A percentile compares a stretch with the other conserved stretches of the same genome.
These are phyloP conservation scores for Synanceia verrucosa DNA, from an alignment of 2,797 vertebrate species.

Conservation along the genomic window DNA sequence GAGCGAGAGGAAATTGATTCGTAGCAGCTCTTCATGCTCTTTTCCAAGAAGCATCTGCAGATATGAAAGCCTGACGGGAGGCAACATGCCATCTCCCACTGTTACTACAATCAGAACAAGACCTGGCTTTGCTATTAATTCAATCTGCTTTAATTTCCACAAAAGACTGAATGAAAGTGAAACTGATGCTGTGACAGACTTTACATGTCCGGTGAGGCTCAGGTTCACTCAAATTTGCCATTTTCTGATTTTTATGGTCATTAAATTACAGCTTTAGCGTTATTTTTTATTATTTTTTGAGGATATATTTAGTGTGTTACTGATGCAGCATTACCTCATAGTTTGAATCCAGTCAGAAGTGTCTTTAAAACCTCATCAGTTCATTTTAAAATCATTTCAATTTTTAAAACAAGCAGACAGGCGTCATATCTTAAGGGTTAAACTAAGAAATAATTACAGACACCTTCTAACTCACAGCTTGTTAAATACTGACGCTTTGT, in stretches of 20 bases:
- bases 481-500: background rate
- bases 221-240: background rate
- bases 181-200: background rate
- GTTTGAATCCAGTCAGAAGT: background rate
- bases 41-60: conserved; percentile 1
- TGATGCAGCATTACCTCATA: background rate
- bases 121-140: conserved; percentile 11
- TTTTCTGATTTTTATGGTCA: background rate
- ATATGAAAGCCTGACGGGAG: conserved; percentile 21
- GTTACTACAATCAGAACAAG: background rate
- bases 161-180: background rate
- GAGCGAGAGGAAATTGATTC: conserved; percentile 27
- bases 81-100: conserved; percentile 9
- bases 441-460: no score
- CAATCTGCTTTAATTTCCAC: background rate
- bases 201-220: background rate
- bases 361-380: background rate
- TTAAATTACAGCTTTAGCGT: background rate
- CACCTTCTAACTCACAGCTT: no score
- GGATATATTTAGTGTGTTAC: background rate
- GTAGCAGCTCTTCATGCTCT: conserved; percentile 6
- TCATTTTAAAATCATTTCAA: background rate
- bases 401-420: background rate
- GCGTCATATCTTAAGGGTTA: no score
- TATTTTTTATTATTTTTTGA: background rate